phyloP scores from a whole-genome alignment of 2,797 vertebrate genomes.

The Acanthurus tractus region DNA sequence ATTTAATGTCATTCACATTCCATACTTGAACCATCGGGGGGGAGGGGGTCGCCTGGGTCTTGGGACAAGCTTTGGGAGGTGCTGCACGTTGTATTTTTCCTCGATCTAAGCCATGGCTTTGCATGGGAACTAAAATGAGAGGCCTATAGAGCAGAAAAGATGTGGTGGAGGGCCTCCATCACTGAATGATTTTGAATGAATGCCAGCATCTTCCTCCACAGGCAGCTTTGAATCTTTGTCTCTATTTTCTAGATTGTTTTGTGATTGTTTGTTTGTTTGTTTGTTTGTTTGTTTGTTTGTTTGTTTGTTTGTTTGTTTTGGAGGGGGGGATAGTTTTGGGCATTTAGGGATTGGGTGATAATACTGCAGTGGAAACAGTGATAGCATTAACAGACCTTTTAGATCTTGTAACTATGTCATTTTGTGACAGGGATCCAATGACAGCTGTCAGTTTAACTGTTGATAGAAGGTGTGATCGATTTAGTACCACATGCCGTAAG shows the following conservation, averaged over 20 bases:
- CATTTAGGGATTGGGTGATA: conserved; percentile 39
- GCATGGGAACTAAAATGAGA: conserved; percentile 82
- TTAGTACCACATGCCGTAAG: conserved; percentile 35
- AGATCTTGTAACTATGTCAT: conserved; percentile 55
- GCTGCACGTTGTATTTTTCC: conserved; percentile 81
- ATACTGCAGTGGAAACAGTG: conserved; percentile 47
- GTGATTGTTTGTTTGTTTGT: conserved; percentile 42
- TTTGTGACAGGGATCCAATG: conserved; percentile 48
- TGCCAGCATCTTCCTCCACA: conserved; percentile 84
- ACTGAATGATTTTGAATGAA: conserved; percentile 75
- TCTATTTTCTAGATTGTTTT: conserved; percentile 71
- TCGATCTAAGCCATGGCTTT: conserved; percentile 84
- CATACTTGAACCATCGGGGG: conserved; percentile 66
- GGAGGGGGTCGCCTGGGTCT: conserved; percentile 59
- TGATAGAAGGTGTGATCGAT: conserved; percentile 35
- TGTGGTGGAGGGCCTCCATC: conserved; percentile 55
- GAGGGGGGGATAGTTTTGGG: conserved; percentile 24
- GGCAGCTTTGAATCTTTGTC: conserved; percentile 81
- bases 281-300: conserved; percentile 32
- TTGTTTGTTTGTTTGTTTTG: conserved; percentile 5
- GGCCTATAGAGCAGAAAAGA: conserved; percentile 71
- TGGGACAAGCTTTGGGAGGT: conserved; percentile 69
- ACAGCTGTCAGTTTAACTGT: conserved; percentile 32
- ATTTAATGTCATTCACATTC: conserved; percentile 64
- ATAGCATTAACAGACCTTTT: conserved; percentile 47